Evolutionary conservation across 2,888 invertebrate genomes (phyloP).

Genomic region (Thelaira solivaga): DNA sequence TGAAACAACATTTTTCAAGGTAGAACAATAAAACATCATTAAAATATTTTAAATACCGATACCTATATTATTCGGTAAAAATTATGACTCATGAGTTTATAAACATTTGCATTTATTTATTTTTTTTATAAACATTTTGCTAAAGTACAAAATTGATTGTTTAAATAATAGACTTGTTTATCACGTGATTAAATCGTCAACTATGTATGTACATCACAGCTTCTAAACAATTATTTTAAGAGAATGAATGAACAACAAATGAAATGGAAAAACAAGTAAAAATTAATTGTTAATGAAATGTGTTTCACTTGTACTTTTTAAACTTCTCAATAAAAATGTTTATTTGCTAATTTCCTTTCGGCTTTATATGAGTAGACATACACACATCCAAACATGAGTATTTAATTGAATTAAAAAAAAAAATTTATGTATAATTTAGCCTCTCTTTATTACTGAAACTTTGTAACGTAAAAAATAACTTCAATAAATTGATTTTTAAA

Average conservation of each 20-base stretch:
- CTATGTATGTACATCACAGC: not conserved
- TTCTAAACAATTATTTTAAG: not conserved
- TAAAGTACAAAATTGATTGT: constrained; percentile 1
- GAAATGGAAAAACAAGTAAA: constrained; percentile 9
- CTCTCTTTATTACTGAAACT: no score
- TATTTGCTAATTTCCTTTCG: not conserved
- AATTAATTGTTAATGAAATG: constrained; percentile 37
- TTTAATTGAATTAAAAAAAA: no score
- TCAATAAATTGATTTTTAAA: no score
- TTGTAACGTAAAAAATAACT: no score
- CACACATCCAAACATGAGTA: not conserved
- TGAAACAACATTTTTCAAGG: no score
- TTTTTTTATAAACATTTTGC: not conserved
- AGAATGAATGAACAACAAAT: not conserved
- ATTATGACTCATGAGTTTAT: no score
- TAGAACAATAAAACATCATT: no score
- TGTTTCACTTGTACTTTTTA: not conserved
- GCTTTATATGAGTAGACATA: not conserved
- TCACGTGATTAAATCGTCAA: constrained; percentile 38
- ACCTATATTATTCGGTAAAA: no score
- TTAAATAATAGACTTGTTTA: constrained; percentile 3
- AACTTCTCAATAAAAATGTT: not conserved
- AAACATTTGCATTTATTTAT: not conserved
- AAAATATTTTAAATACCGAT: no score
- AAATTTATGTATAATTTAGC: no score